Evolutionary conservation across 2,888 invertebrate genomes (phyloP).

Genomic region (Endotricha flammealis): DNA sequence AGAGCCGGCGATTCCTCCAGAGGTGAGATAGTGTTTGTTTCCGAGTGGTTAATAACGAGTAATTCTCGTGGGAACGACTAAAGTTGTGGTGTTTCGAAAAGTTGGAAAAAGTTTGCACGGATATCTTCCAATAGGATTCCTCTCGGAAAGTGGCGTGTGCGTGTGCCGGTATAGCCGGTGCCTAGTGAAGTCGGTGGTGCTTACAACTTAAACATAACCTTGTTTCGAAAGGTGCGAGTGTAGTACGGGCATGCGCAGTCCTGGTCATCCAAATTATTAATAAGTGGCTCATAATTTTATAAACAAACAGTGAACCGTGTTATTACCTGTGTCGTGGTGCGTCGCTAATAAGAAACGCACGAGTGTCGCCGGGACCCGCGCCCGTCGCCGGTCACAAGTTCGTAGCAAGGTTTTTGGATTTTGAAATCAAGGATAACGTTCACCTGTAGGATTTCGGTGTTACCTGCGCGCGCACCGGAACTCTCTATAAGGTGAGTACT

Average conservation of each 20-base stretch:
- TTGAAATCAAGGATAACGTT: conserved; percentile 57
- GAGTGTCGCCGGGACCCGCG: conserved; percentile 30
- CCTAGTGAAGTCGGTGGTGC: conserved; percentile 53
- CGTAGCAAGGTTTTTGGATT: conserved; percentile 39
- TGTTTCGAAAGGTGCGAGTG: conserved; percentile 68
- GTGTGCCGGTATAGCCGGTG: conserved; percentile 43
- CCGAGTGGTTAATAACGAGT: conserved; percentile 39
- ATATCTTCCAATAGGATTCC: conserved; percentile 55
- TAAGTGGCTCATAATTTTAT: conserved; percentile 67
- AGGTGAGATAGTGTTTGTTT: conserved; percentile 51
- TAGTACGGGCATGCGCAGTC: conserved; percentile 70
- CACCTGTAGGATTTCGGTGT: conserved; percentile 73
- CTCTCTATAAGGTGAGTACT: conserved; percentile 63
- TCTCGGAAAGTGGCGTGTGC: conserved; percentile 47
- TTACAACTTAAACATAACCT: conserved; percentile 70
- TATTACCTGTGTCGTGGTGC: conserved; percentile 46
- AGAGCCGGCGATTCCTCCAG: conserved; percentile 60
- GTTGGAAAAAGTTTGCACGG: conserved; percentile 42
- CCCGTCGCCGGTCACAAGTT: conserved; percentile 25
- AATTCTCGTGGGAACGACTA: conserved; percentile 48
- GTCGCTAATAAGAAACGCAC: conserved; percentile 52
- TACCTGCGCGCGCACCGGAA: conserved; percentile 73
- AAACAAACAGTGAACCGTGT: conserved; percentile 66
- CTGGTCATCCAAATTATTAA: conserved; percentile 60
- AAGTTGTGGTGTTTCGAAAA: conserved; percentile 35